A percentile compares a stretch with the other conserved stretches of the same genome.
phyloP scores from a whole-genome alignment of 2,888 invertebrate species.

The Caenorhabditis angaria region DNA sequence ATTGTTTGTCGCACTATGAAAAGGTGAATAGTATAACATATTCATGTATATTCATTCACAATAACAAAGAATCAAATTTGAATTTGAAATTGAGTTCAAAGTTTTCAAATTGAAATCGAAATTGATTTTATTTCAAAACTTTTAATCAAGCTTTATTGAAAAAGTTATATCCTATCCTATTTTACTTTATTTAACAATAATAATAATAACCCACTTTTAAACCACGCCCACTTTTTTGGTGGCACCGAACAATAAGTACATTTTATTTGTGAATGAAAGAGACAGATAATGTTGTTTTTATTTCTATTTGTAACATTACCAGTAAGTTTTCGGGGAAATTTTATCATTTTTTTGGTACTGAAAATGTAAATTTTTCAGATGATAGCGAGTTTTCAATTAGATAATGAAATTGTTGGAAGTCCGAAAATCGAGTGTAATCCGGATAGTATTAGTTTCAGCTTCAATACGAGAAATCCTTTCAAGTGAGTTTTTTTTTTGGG shows the following conservation, averaged over 20 bases:
- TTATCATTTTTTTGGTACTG: too few species aligned
- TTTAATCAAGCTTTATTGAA: too few species aligned
- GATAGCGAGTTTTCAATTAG: constrained; percentile 9
- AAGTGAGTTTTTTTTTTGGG: constrained; percentile 25
- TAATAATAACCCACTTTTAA: not conserved
- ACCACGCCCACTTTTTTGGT: not conserved
- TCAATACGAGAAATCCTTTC: constrained; percentile 57
- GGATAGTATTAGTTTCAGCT: constrained; percentile 54
- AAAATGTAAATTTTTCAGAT: not conserved
- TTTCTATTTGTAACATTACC: not conserved
- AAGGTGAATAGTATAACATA: not conserved
- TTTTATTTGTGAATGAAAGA: not conserved
- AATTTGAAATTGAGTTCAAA: not conserved
- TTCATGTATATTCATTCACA: too few species aligned
- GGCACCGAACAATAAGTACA: not conserved
- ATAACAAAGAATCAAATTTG: not conserved
- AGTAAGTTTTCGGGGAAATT: not conserved
- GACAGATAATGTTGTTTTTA: not conserved
- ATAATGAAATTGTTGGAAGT: constrained; percentile 58
- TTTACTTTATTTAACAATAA: not conserved
- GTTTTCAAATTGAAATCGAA: not conserved
- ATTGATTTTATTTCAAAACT: not conserved
- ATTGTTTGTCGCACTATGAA: not conserved
- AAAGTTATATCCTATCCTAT: not conserved
- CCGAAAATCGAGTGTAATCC: constrained; percentile 60